Evolutionary conservation across 2,797 vertebrate species (phyloP).

Genomic region (Syngnathus acus): DNA sequence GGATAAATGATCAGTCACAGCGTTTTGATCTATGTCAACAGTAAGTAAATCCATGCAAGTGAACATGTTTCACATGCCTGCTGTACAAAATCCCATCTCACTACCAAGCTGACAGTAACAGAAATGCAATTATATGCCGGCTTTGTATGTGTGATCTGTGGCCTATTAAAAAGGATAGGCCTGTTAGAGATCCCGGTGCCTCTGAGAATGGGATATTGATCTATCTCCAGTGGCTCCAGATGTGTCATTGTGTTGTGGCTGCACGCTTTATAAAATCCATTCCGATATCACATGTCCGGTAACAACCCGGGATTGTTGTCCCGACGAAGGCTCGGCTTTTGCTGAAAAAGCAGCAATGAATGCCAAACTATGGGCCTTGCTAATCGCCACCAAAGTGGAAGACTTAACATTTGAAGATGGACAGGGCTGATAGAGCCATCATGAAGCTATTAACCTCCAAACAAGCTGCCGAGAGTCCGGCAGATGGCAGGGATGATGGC

Average conservation of each 20-base stretch:
- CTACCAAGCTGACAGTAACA: conserved; percentile 17
- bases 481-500: conserved; percentile 63
- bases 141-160: conserved; percentile 22
- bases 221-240: conserved; percentile 42
- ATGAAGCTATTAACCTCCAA: conserved; percentile 70
- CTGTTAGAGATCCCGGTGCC: conserved; percentile 22
- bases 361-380: conserved; percentile 29
- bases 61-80: conserved; percentile 1
- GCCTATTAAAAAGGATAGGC: conserved; percentile 27
- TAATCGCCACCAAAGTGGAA: conserved; percentile 61
- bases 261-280: conserved; percentile 44
- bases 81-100: conserved; percentile 11
- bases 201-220: conserved; percentile 48
- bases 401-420: conserved; percentile 66
- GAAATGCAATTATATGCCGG: conserved; percentile 23
- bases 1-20: background rate
- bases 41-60: background rate
- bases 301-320: conserved; percentile 58
- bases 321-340: conserved; percentile 39
- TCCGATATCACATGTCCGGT: conserved; percentile 52
- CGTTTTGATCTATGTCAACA: conserved; percentile 5
- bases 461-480: conserved; percentile 65
- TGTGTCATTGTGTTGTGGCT: conserved; percentile 53
- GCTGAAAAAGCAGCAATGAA: conserved; percentile 37
- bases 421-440: conserved; percentile 64